phyloP scores from a whole-genome alignment of 2,888 invertebrate genomes.

The Hylaea fasciaria region DNA sequence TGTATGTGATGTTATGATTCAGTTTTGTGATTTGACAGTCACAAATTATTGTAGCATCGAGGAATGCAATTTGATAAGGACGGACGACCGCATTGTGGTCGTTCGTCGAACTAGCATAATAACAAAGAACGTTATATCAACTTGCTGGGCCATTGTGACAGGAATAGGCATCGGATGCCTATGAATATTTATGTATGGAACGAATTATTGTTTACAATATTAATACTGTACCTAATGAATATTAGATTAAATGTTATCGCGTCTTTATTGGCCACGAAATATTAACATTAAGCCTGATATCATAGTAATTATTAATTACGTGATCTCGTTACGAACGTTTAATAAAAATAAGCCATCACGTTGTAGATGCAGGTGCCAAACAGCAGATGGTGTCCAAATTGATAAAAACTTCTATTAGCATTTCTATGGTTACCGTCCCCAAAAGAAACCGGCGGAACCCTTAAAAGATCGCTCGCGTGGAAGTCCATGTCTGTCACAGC shows the following conservation, averaged over 20 bases:
- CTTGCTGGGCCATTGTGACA: conserved; percentile 50
- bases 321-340: conserved; percentile 1
- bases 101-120: conserved; percentile 57
- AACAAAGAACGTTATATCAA: conserved; percentile 54
- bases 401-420: too few species aligned
- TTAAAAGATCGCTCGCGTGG: too few species aligned
- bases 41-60: conserved; percentile 45
- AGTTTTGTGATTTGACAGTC: conserved; percentile 19
- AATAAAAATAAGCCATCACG: background rate
- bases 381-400: too few species aligned
- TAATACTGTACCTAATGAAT: conserved; percentile 30
- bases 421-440: too few species aligned
- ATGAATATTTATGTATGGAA: conserved; percentile 48
- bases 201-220: conserved; percentile 42
- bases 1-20: background rate
- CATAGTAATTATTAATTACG: background rate
- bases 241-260: conserved; percentile 33
- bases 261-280: conserved; percentile 16
- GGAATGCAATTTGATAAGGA: conserved; percentile 68
- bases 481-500: too few species aligned
- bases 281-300: conserved; percentile 6
- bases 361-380: too few species aligned
- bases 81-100: conserved; percentile 58
- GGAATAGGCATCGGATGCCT: conserved; percentile 47
- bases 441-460: too few species aligned